phyloP scores from a whole-genome alignment of 2,888 invertebrate species.

The Corythucha ciliata region DNA sequence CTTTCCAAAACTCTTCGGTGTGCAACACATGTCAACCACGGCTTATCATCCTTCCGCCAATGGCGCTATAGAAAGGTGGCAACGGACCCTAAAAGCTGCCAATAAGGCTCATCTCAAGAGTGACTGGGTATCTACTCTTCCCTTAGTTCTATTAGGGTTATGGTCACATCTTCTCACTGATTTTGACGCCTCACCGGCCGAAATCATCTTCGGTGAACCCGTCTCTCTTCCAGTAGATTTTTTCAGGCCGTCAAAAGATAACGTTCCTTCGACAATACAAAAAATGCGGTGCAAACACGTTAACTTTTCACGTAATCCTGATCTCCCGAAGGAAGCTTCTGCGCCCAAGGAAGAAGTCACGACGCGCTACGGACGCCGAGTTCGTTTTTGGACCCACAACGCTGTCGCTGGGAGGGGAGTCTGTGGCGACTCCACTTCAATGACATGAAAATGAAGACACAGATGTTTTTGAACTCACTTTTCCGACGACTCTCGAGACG shows the following conservation, averaged over 20 bases:
- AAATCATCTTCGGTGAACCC: neutral
- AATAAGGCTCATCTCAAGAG: constrained; percentile 23
- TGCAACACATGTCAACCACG: neutral
- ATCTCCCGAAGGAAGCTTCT: constrained; percentile 22
- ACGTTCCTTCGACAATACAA: too few species aligned
- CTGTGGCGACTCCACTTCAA: too few species aligned
- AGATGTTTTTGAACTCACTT: too few species aligned
- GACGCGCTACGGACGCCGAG: too few species aligned
- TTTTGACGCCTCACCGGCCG: neutral
- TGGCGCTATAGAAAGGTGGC: constrained; percentile 41
- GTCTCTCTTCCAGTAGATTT: neutral
- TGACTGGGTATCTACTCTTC: constrained; percentile 4
- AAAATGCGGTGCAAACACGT: too few species aligned
- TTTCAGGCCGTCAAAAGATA: too few species aligned
- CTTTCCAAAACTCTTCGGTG: constrained; percentile 34
- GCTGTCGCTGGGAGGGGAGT: too few species aligned
- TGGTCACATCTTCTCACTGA: neutral
- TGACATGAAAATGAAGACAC: too few species aligned
- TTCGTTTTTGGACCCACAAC: too few species aligned
- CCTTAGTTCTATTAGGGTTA: constrained; percentile 1
- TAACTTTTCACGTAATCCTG: too few species aligned
- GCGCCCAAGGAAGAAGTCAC: constrained; percentile 12
- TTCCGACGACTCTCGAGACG: too few species aligned
- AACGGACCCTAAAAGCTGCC: constrained; percentile 41
- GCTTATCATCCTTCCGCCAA: constrained; percentile 33